These are phyloP conservation scores for Leptobrachium leishanense DNA, from an alignment of 2,113 vertebrate genomes.

Conservation along the genomic window DNA sequence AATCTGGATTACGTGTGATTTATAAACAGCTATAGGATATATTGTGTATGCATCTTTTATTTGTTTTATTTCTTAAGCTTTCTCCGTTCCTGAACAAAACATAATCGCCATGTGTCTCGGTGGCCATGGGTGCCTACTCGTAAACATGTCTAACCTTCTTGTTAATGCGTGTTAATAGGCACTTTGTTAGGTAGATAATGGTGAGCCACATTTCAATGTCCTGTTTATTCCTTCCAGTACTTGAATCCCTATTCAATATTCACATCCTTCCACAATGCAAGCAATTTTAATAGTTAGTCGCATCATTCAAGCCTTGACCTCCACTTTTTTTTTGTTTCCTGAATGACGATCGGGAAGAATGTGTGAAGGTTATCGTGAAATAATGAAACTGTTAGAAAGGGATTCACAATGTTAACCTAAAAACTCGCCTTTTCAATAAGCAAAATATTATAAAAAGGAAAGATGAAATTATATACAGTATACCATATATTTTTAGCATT, in stretches of 20 bases:
- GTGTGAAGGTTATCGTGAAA: conserved; percentile 12
- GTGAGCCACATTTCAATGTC: neutral
- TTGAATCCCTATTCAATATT: neutral
- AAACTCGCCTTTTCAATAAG: neutral
- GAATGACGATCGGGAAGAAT: conserved; percentile 6
- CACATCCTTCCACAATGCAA: neutral
- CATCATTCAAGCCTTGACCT: conserved; percentile 7
- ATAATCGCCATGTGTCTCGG: neutral
- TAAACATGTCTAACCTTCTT: neutral
- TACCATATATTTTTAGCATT: too few relatives aligned
- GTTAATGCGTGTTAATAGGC: neutral
- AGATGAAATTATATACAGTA: too few relatives aligned
- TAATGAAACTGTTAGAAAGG: neutral
- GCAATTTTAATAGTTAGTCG: neutral
- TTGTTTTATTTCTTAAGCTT: too few relatives aligned
- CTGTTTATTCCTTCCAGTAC: neutral
- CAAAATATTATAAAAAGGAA: too few relatives aligned
- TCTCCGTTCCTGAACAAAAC: too few relatives aligned
- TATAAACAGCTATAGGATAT: too few relatives aligned
- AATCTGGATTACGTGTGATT: too few relatives aligned
- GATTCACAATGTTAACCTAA: conserved; percentile 3
- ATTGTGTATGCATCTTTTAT: too few relatives aligned
- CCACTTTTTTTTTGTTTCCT: neutral
- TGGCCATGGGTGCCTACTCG: neutral
- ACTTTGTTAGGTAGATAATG: neutral